These are phyloP conservation scores for Phytoseiulus persimilis DNA, from an alignment of 2,888 invertebrate species.

Conservation along the genomic window DNA sequence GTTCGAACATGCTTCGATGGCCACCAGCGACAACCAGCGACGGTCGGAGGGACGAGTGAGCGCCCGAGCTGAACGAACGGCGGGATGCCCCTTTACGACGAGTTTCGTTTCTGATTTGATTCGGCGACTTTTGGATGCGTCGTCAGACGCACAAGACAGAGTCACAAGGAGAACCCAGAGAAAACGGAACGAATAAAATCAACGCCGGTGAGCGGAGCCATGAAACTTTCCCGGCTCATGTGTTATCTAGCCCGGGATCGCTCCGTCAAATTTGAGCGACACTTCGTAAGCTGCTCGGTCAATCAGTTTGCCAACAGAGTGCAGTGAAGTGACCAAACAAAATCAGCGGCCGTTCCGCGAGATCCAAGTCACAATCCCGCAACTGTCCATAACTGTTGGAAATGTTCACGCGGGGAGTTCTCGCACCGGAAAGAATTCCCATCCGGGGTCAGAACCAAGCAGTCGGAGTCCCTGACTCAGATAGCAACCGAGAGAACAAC, in stretches of 20 bases:
- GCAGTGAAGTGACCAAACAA: neutral
- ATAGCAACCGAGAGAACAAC: neutral
- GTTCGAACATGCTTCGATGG: neutral
- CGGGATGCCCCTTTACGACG: slow-evolving; percentile 5
- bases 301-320: neutral
- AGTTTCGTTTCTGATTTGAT: slow-evolving; percentile 5
- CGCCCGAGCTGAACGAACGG: neutral
- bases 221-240: neutral
- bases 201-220: neutral
- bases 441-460: too few species aligned
- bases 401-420: too few species aligned
- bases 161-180: neutral
- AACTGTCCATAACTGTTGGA: too few species aligned
- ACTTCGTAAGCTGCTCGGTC: neutral
- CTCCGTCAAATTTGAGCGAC: neutral
- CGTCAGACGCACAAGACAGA: neutral
- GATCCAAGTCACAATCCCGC: neutral
- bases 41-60: neutral
- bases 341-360: neutral
- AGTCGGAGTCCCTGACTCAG: neutral
- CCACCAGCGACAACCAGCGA: neutral
- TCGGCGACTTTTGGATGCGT: neutral
- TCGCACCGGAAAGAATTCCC: too few species aligned
- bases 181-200: neutral
- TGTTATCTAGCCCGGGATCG: neutral